Conservation (phyloP, 1,140 invertebrate species). For the Drosophila rhopaloa region DNA sequence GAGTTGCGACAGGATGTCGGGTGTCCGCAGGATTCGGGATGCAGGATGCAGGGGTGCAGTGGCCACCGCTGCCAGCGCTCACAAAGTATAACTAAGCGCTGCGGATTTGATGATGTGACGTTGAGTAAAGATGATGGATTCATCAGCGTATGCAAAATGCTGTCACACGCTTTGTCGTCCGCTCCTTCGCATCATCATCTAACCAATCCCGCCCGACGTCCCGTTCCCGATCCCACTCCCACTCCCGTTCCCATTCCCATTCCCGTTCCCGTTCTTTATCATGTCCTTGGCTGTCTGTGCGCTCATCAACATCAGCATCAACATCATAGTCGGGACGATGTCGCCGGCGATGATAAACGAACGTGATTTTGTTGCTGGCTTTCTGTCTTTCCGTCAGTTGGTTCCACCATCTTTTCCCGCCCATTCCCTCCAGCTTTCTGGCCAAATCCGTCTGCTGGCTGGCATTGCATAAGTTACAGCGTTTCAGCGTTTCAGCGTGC, state of each 20-base stretch:
- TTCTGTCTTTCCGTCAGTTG: constrained; percentile 24
- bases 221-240: neutral
- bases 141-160: constrained; percentile 83
- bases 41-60: constrained; percentile 30
- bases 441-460: constrained; percentile 58
- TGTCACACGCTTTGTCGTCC: constrained; percentile 79
- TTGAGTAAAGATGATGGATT: constrained; percentile 83
- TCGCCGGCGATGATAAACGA: constrained; percentile 75
- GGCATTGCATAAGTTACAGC: constrained; percentile 70
- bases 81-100: constrained; percentile 73
- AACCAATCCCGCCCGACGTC: constrained; percentile 18
- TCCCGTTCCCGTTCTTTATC: constrained; percentile 9
- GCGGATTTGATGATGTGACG: constrained; percentile 80
- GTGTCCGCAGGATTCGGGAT: constrained; percentile 10
- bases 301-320: constrained; percentile 80
- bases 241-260: neutral
- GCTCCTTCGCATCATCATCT: constrained; percentile 41
- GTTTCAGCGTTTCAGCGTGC: constrained; percentile 45
- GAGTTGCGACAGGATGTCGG: constrained; percentile 5
- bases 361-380: constrained; percentile 79
- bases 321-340: constrained; percentile 69
- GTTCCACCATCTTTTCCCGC: neutral
- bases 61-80: constrained; percentile 17
- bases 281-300: constrained; percentile 60
- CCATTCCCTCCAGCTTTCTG: constrained; percentile 17